A percentile compares a stretch with the other conserved stretches of the same genome.
These are phyloP conservation scores for Petrolisthes manimaculis DNA, from an alignment of 2,888 invertebrate species.

Conservation along the genomic window DNA sequence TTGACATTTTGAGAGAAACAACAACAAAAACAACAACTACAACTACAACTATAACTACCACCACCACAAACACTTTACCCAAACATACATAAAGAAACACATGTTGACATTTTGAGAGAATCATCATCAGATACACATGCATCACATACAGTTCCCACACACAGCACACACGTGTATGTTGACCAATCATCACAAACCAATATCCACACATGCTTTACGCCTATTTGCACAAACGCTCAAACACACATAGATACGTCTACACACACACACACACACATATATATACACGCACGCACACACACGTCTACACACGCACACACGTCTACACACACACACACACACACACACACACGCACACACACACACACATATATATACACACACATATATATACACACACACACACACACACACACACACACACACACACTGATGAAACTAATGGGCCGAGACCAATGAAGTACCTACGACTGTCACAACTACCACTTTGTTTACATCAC, in stretches of 20 bases:
- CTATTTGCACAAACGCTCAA: neutral
- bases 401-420: conserved; percentile 14
- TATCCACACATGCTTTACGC: neutral
- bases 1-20: no score
- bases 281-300: neutral
- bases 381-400: neutral
- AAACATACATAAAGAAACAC: no score
- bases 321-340: conserved; percentile 14
- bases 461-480: neutral
- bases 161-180: no score
- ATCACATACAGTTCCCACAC: no score
- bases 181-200: neutral
- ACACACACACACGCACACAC: conserved; percentile 18
- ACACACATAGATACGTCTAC: conserved; percentile 1
- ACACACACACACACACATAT: conserved; percentile 7
- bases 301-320: no score
- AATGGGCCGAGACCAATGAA: neutral
- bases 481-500: neutral
- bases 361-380: neutral
- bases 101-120: no score
- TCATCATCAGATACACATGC: no score
- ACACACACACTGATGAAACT: conserved; percentile 7
- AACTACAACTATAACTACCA: no score
- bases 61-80: no score
- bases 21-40: no score